Evolutionary conservation across 2,797 vertebrate species (phyloP), one percentile per base, ranked within the genome.

Genomic region (Anguilla megastoma): DNA sequence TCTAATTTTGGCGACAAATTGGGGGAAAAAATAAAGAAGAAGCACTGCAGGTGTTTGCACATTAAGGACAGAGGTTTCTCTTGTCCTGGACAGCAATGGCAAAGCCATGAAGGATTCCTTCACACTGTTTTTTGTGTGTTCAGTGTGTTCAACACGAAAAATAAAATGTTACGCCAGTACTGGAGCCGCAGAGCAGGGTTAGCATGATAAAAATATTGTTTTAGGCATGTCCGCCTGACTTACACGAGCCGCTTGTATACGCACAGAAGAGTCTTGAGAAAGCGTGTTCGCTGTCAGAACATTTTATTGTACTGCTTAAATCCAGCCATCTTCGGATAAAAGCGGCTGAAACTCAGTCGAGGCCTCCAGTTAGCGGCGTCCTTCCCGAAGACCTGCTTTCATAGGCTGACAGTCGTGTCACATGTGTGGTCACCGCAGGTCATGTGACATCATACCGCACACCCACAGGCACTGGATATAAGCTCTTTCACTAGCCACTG

Each of bases 1-100:
- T 89, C 85, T 69, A 63, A 54, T 27, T 85, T 36, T 79, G 10
- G 48, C 27, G 54, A 54, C 54, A 60, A 41, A 45, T 58, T 3
- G 27, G 27, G 33, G 84, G 56, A 85, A 36, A 3, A 79, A 16
- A 27, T 27, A 54, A 8, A 56, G 3, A 52, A n/a, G 41, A 33
- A 48, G 21, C 3, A 18, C 16, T 80, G 76, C 76, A 48, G 30
- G 9, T 79, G 74, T 41, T 41, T 18, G 76, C 76, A 21, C 1
- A 41, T 80, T 14, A 45, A 21, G 45, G 18, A 41, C 74, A 41
- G 74, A 76, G 33, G 10, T 82, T 12, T 79, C 36, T 79, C 74
- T 16, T 79, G 12, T 21, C 74, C 33, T 5, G n/a, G 74, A 6
- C 18, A 21, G 41, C 14, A 50, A 50, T 82, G 79, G 79, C 36